Percentiles rank a stretch among this genome's conserved stretches.
Conservation (phyloP, 92 coral and sea anemone species). For the Epizoanthus stellaris region DNA sequence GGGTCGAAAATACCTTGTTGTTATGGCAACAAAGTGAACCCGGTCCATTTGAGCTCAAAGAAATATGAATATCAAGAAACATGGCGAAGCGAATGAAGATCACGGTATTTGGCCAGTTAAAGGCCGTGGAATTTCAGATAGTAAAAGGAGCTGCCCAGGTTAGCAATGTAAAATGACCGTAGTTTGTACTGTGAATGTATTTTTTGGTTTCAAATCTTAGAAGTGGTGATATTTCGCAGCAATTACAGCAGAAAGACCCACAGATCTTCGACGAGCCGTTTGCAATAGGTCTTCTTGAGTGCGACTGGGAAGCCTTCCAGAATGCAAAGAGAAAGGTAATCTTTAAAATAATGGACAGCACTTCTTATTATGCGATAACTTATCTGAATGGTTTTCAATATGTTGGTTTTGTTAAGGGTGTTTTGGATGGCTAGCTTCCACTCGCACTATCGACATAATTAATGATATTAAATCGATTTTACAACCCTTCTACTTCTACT, state of each 20-base stretch:
- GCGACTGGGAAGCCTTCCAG: conserved; percentile 89
- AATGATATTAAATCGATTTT: too few species aligned
- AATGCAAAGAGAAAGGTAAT: conserved; percentile 86
- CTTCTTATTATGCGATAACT: background rate
- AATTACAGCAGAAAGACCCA: conserved; percentile 74
- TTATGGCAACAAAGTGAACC: conserved; percentile 69
- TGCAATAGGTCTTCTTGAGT: conserved; percentile 88
- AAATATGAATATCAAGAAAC: conserved; percentile 43
- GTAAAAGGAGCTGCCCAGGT: conserved; percentile 93
- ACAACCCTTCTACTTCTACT: too few species aligned
- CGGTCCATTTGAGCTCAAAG: background rate
- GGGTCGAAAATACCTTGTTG: conserved; percentile 45
- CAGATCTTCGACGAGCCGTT: conserved; percentile 74
- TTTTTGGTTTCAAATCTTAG: background rate
- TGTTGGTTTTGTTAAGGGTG: background rate
- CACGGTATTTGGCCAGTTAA: conserved; percentile 83
- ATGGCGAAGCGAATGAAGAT: conserved; percentile 89
- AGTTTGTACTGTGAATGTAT: too few species aligned
- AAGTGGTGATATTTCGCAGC: conserved; percentile 49
- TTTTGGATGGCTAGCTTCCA: background rate
- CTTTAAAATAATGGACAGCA: background rate
- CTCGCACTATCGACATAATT: too few species aligned
- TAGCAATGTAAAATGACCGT: background rate
- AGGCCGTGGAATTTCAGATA: conserved; percentile 93
- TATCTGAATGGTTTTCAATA: background rate